Evolutionary conservation across 2,888 invertebrate genomes (phyloP).

Genomic region (Cerastoderma edule): DNA sequence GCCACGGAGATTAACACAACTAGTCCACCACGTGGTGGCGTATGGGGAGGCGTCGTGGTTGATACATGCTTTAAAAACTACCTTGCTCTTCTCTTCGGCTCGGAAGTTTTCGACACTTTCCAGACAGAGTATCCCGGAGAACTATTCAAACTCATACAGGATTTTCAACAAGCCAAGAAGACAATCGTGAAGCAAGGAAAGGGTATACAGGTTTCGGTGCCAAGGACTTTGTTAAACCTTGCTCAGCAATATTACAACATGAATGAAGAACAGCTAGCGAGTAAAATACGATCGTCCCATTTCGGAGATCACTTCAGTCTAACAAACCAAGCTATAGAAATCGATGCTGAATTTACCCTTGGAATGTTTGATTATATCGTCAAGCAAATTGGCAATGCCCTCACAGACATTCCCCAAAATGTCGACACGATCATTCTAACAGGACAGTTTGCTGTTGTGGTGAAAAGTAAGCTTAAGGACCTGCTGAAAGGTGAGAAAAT

Average conservation of each 20-base stretch:
- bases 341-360: conserved; percentile 24
- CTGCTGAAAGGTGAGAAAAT: conserved; percentile 18
- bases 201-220: conserved; percentile 21
- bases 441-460: conserved; percentile 40
- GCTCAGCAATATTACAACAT: conserved; percentile 26
- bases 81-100: conserved; percentile 45
- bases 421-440: conserved; percentile 39
- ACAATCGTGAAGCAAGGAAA: background rate
- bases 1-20: conserved; percentile 36
- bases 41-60: conserved; percentile 49
- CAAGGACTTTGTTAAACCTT: conserved; percentile 27
- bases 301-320: conserved; percentile 40
- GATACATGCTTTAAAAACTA: conserved; percentile 43
- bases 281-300: conserved; percentile 30
- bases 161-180: conserved; percentile 36
- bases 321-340: conserved; percentile 22
- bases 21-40: conserved; percentile 40
- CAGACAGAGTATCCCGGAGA: conserved; percentile 18
- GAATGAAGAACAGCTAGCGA: conserved; percentile 19
- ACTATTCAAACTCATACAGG: conserved; percentile 30
- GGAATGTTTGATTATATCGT: conserved; percentile 50
- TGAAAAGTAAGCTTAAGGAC: conserved; percentile 26
- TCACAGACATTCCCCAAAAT: conserved; percentile 13
- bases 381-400: conserved; percentile 25
- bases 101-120: conserved; percentile 30